Percentiles rank a stretch among this genome's conserved stretches.
Evolutionary conservation across 1,140 invertebrate genomes (phyloP).

Genomic region (Heliconius melpomene): DNA sequence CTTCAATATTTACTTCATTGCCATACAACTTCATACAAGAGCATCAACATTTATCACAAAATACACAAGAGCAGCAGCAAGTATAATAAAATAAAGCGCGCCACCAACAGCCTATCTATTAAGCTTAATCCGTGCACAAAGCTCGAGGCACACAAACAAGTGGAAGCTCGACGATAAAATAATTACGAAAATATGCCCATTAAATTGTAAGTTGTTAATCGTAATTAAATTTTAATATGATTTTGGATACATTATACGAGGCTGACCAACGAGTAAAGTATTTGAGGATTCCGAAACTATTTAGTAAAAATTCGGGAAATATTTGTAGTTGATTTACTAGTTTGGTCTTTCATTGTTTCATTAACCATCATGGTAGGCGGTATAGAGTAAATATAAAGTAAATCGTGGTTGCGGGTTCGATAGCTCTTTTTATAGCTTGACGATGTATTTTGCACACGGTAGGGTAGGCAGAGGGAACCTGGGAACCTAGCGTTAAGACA

Average conservation of each 20-base stretch:
- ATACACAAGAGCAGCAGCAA: neutral
- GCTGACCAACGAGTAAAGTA: neutral
- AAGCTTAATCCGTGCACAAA: conserved; percentile 7
- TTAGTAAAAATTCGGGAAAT: neutral
- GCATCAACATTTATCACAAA: neutral
- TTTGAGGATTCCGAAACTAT: neutral
- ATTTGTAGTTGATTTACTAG: neutral
- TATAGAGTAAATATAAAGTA: neutral
- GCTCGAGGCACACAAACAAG: neutral
- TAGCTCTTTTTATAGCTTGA: neutral
- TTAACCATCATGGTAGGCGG: too few relatives aligned
- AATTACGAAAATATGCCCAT: conserved; percentile 11
- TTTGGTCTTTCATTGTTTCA: too few relatives aligned
- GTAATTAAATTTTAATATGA: neutral
- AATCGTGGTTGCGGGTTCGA: neutral
- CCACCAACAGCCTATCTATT: conserved; percentile 10
- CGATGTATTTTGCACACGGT: too few relatives aligned
- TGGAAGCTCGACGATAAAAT: conserved; percentile 8
- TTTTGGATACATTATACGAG: neutral
- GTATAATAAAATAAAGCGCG: neutral
- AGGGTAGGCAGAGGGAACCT: too few relatives aligned
- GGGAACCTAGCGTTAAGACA: too few relatives aligned
- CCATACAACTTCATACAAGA: neutral
- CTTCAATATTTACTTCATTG: neutral
- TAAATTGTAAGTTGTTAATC: neutral